These are phyloP conservation scores for Lithobates sylvaticus DNA, from an alignment of 2,797 vertebrate genomes.

Conservation along the genomic window DNA sequence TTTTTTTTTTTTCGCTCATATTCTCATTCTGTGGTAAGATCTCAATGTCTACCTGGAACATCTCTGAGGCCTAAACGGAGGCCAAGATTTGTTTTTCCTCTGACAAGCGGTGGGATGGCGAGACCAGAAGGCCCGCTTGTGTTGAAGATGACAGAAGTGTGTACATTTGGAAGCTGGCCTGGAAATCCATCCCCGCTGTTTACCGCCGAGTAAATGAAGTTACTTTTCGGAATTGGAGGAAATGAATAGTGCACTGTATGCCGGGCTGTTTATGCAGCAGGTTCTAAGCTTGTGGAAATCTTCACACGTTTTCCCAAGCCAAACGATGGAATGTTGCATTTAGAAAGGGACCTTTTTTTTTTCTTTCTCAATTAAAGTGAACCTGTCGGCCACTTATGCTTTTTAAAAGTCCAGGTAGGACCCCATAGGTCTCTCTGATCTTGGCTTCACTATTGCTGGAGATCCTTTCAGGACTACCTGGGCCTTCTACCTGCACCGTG, in stretches of 20 bases:
- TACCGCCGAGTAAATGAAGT: background rate
- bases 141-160: background rate
- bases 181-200: background rate
- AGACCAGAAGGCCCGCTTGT: background rate
- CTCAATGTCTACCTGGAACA: background rate
- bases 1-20: too few species aligned
- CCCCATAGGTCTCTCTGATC: too few species aligned
- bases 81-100: background rate
- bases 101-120: background rate
- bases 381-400: too few species aligned
- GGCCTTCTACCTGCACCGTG: too few species aligned
- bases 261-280: constrained; percentile 3
- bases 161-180: background rate
- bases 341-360: too few species aligned
- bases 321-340: too few species aligned
- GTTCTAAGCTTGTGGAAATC: background rate
- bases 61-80: background rate
- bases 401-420: too few species aligned
- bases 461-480: too few species aligned
- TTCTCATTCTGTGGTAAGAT: too few species aligned
- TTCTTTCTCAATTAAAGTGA: too few species aligned
- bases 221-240: background rate
- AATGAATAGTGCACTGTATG: background rate
- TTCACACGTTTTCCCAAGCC: too few species aligned
- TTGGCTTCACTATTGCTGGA: too few species aligned